Evolutionary conservation across 2,888 invertebrate species (phyloP).

Genomic region (Zygothrica quintamaculata): DNA sequence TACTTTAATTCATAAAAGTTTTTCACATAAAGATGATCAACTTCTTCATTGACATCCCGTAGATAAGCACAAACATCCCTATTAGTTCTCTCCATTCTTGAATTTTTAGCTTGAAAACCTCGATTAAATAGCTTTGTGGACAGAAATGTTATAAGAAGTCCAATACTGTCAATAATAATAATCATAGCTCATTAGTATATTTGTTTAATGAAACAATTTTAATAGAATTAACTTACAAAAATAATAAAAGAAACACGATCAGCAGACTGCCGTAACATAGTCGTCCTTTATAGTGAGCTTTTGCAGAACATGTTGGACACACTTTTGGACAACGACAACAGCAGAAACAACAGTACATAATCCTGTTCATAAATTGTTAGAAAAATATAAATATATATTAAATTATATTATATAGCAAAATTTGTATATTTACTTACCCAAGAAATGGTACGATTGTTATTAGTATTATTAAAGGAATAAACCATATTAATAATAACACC

Average conservation of each 20-base stretch:
- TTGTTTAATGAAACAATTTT: too few species aligned
- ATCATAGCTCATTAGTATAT: neutral
- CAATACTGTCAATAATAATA: conserved; percentile 89
- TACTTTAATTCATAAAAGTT: conserved; percentile 90
- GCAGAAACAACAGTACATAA: conserved; percentile 88
- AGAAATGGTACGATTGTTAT: conserved; percentile 91
- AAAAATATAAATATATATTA: too few species aligned
- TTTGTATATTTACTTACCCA: conserved; percentile 86
- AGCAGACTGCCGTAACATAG: conserved; percentile 91
- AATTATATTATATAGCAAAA: too few species aligned
- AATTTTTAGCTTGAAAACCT: conserved; percentile 88
- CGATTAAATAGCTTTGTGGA: conserved; percentile 85
- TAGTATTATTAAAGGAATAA: conserved; percentile 87
- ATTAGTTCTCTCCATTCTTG: conserved; percentile 86
- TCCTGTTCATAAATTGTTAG: conserved; percentile 48
- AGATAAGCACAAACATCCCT: conserved; percentile 89
- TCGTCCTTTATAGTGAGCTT: conserved; percentile 88
- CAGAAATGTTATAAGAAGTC: conserved; percentile 94
- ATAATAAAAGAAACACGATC: conserved; percentile 90
- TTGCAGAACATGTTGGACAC: conserved; percentile 90
- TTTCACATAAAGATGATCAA: conserved; percentile 88
- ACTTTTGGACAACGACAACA: conserved; percentile 90
- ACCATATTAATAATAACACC: conserved; percentile 86
- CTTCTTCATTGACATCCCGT: conserved; percentile 88
- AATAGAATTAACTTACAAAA: conserved; percentile 87